Base-by-base conservation (phyloP, 1,140 invertebrate species). In the Portunus trituberculatus region DNA sequence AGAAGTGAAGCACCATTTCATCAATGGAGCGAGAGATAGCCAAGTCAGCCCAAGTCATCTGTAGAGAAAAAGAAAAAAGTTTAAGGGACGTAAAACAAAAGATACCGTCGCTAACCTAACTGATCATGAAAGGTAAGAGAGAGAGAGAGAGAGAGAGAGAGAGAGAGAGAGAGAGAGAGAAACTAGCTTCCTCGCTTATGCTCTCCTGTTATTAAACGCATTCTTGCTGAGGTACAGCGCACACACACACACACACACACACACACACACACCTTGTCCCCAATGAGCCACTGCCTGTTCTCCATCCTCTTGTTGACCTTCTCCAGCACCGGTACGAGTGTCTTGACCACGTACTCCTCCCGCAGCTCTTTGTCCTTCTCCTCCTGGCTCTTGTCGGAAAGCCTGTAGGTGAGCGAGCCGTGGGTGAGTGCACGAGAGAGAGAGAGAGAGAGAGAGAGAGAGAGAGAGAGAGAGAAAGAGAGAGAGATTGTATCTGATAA, bases 61-160 rank as follows among this genome's bases (percentile, higher is more conserved):
- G 67, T 25, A 59, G 8, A 59, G 52, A 59, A 20, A 59, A 20
- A 59, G 8, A 59, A 20, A 59, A 20, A 59, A n/a, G n/a, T n/a
- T n/a, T 59, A 59, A 39, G 8, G 12, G 52, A 59, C 12, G 12
- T 59, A 59, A 20, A 59, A 0, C 10, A 20, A 59, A 20, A 59
- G 52, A 59, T 12, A 39, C 6, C 39, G 1, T 39, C 1, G 39
- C 39, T 6, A 1, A 6, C 39, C 6, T 39, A 39, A 6, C 39
- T 39, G 39, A 39, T 39, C 39, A 39, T 2, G 16, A 10, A 59
- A 20, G 16, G 52, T 14, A 20, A 4, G 52, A 59, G 52, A 59
- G 32, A 39, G 84, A 86, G 84, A 86, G 84, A 86, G 28, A 39
- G 84, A 59, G 52, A 59, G 52, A 59, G 52, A 59, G 52, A 59